phyloP scores from a whole-genome alignment of 2,797 vertebrate species.

The Erethizon dorsatum region DNA sequence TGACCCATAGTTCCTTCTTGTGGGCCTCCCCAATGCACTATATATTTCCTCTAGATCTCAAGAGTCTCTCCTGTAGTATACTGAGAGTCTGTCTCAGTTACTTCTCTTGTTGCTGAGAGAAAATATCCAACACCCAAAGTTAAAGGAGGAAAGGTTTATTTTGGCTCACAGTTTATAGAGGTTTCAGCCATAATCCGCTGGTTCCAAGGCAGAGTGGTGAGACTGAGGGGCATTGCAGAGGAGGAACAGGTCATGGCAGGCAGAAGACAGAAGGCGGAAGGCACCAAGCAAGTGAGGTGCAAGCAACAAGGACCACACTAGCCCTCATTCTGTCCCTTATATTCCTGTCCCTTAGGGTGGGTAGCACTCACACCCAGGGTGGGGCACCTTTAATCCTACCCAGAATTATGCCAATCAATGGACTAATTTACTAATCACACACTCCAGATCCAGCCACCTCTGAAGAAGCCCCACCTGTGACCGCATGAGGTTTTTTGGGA shows the following conservation, averaged over 20 bases:
- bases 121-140: neutral
- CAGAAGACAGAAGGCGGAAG: neutral
- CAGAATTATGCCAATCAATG: neutral
- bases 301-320: neutral
- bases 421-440: neutral
- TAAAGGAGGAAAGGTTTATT: neutral
- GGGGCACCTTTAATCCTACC: neutral
- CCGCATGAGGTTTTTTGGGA: neutral
- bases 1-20: neutral
- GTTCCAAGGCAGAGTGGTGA: neutral
- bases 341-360: neutral
- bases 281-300: neutral
- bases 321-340: neutral
- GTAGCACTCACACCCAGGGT: neutral
- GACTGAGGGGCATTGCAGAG: neutral
- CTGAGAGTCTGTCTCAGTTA: neutral
- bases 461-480: neutral
- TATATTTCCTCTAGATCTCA: neutral
- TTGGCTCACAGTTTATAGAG: neutral
- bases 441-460: neutral
- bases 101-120: neutral
- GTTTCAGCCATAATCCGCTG: neutral
- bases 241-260: neutral
- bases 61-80: neutral
- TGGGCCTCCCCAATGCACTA: neutral